Base-by-base conservation (phyloP, 2,113 vertebrate genomes). In the Datnioides undecimradiatus region DNA sequence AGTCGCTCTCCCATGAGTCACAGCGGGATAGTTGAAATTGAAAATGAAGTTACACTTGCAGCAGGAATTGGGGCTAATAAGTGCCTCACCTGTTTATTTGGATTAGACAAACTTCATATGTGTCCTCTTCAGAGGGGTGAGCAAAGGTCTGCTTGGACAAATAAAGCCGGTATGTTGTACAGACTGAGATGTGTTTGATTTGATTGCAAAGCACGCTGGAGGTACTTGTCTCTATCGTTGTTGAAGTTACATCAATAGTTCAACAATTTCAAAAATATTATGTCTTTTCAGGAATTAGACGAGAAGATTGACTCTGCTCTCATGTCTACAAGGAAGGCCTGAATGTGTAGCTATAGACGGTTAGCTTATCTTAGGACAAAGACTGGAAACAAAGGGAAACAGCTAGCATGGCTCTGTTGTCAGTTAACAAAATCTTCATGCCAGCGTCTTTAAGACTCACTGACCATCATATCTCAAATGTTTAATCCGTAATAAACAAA, bases 41-140 rank as follows among this genome's bases (percentile, higher is more conserved):
- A 90, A 90, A 87, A 91, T 86, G 81, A 90, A 91, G 89, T 83
- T 90, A 87, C 87, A 91, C 86, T 93, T 87, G 84, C 79, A 74
- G 49, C 54, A 29, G 79, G 81, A 85, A 86, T 90, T 85, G 77
- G 78, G 85, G 83, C 86, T 88, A 91, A 91, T 87, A 87, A 77
- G 83, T 52, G 73, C 83, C 83, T 92, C 86, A 89, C 82, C 86
- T 93, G 87, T 91, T 90, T 90, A 69, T 91, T 89, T 91, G 78
- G 86, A 85, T 88, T 78, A 81, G 59, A 77, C 67, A 70, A 90
- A 74, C 81, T 78, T 87, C 87, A 83, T 38, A 57, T 83, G 85
- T 73, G 76, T 91, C 83, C 76, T 87, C 80, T 76, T 73, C 64
- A 54, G 54, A 73, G 74, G 67, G 73, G 40, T 58, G 81, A 77